A percentile compares a stretch with the other conserved stretches of the same genome.
Conservation (phyloP, 1,140 invertebrate species). For the Atta colombica region DNA sequence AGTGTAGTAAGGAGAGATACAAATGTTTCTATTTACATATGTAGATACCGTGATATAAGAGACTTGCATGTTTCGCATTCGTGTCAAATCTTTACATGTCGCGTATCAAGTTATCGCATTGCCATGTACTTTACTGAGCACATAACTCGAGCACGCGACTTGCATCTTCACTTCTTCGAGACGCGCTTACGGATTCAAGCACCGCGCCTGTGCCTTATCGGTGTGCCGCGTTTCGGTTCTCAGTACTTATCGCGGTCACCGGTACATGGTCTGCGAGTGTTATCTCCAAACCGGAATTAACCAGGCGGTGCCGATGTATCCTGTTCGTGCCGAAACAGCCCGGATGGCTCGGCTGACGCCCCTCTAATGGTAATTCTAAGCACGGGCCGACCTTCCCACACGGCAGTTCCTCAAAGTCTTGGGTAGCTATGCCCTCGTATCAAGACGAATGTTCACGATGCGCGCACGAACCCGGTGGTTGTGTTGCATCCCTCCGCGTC, state of each 20-base stretch:
- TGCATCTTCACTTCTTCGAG: conserved; percentile 49
- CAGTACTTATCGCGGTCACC: conserved; percentile 63
- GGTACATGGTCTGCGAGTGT: conserved; percentile 51
- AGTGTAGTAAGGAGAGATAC: background rate
- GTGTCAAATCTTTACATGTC: conserved; percentile 54
- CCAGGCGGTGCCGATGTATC: conserved; percentile 71
- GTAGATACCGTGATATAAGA: background rate
- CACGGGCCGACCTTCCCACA: conserved; percentile 62
- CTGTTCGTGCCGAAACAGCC: conserved; percentile 70
- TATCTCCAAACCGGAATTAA: conserved; percentile 67
- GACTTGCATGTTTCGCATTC: conserved; percentile 19
- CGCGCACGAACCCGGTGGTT: conserved; percentile 67
- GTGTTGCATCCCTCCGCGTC: conserved; percentile 74
- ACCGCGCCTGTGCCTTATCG: conserved; percentile 51
- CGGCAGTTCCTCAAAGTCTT: conserved; percentile 73
- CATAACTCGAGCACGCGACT: conserved; percentile 57
- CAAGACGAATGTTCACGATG: conserved; percentile 73
- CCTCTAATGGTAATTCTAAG: conserved; percentile 73
- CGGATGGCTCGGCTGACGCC: conserved; percentile 56
- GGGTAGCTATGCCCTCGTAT: conserved; percentile 34
- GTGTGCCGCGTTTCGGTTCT: conserved; percentile 58
- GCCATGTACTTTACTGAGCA: conserved; percentile 14
- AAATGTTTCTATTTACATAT: background rate
- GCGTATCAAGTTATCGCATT: conserved; percentile 37
- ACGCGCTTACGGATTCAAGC: conserved; percentile 51